These are phyloP conservation scores for Diabrotica undecimpunctata DNA, from an alignment of 1,140 invertebrate species.

Conservation along the genomic window DNA sequence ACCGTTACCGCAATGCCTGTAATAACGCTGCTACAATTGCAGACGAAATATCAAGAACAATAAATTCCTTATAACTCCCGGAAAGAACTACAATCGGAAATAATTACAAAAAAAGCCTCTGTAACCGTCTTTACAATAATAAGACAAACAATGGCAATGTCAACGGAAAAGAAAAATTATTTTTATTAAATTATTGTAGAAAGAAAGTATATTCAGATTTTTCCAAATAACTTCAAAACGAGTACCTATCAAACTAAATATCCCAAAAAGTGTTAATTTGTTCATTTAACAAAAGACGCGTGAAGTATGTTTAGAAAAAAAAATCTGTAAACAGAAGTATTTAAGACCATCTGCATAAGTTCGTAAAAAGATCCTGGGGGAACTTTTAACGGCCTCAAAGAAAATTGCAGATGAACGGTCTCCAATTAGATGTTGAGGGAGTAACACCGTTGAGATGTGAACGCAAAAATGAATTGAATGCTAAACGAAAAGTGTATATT, in stretches of 20 bases:
- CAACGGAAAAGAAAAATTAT: too few relatives aligned
- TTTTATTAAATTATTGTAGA: too few relatives aligned
- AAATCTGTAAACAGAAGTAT: constrained; percentile 16
- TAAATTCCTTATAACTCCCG: too few relatives aligned
- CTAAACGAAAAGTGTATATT: constrained; percentile 28
- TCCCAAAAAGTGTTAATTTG: too few relatives aligned
- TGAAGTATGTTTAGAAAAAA: constrained; percentile 5
- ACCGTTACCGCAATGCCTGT: too few relatives aligned
- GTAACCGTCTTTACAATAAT: neutral
- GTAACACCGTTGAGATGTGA: neutral
- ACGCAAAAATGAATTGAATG: constrained; percentile 10
- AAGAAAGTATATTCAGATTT: too few relatives aligned
- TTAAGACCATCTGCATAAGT: constrained; percentile 3
- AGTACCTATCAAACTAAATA: too few relatives aligned
- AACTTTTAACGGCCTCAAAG: constrained; percentile 17
- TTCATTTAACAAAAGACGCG: neutral
- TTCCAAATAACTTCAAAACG: too few relatives aligned
- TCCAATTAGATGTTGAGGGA: constrained; percentile 19
- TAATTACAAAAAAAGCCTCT: neutral
- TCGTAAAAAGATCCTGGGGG: constrained; percentile 9
- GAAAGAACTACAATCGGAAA: too few relatives aligned
- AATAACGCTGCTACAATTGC: too few relatives aligned
- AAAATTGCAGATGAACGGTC: constrained; percentile 19
- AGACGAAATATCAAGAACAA: too few relatives aligned
- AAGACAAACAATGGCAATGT: too few relatives aligned